A percentile compares a stretch with the other conserved stretches of the same genome.
Evolutionary conservation across 2,888 invertebrate species (phyloP).

Genomic region (Pseudanteris insignis): DNA sequence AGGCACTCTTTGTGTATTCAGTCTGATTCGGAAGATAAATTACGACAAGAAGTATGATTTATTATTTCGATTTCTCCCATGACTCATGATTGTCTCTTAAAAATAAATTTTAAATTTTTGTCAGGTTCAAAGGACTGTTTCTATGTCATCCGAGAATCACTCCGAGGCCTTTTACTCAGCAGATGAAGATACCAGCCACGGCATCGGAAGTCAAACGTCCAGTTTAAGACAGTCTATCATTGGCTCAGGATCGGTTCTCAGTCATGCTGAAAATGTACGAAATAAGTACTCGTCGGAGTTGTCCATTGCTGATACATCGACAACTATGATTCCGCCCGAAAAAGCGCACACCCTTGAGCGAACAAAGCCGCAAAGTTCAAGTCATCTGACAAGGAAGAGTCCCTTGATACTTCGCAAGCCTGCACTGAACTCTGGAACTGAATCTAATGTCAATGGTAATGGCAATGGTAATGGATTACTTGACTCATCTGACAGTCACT

Average conservation of each 20-base stretch:
- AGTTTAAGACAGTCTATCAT: slow-evolving; percentile 76
- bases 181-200: slow-evolving; percentile 81
- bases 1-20: slow-evolving; percentile 74
- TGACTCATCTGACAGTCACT: slow-evolving; percentile 78
- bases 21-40: slow-evolving; percentile 70
- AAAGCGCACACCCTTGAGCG: slow-evolving; percentile 63
- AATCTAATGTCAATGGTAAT: slow-evolving; percentile 50
- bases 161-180: slow-evolving; percentile 94
- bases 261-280: slow-evolving; percentile 65
- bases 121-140: slow-evolving; percentile 81
- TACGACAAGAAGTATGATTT: slow-evolving; percentile 70
- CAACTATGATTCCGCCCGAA: slow-evolving; percentile 51
- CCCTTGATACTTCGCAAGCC: slow-evolving; percentile 51
- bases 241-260: slow-evolving; percentile 68
- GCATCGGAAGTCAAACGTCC: slow-evolving; percentile 73
- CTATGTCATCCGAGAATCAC: slow-evolving; percentile 88
- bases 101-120: no score
- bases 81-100: no score
- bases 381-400: slow-evolving; percentile 48
- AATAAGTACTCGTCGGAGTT: slow-evolving; percentile 72
- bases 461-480: slow-evolving; percentile 61
- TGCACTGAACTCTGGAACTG: slow-evolving; percentile 42
- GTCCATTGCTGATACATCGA: slow-evolving; percentile 67
- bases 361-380: slow-evolving; percentile 51
- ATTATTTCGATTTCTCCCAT: no score